phyloP scores from a whole-genome alignment of 2,888 invertebrate species.

The Allolobophora icterica region DNA sequence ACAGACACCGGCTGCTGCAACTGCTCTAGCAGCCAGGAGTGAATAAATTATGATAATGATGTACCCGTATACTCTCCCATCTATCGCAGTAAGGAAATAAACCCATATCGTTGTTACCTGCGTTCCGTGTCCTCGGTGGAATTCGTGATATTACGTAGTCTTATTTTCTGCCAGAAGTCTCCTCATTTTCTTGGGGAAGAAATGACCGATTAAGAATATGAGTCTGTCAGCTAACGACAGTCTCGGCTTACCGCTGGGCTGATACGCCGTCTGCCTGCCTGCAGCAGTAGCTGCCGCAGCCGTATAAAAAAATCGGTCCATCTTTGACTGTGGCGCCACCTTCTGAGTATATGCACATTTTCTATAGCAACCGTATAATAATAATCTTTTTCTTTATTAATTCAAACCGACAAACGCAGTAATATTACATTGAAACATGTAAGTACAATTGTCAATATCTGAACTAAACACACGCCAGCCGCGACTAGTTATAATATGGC shows the following conservation, averaged over 20 bases:
- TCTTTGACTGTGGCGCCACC: background rate
- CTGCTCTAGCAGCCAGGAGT: background rate
- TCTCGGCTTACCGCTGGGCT: too few relatives aligned
- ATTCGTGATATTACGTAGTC: background rate
- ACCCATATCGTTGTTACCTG: background rate
- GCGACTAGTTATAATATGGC: too few relatives aligned
- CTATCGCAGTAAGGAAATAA: background rate
- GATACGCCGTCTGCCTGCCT: too few relatives aligned
- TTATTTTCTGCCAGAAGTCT: background rate
- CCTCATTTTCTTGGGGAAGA: background rate
- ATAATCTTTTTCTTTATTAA: too few relatives aligned
- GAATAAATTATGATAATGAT: slow-evolving; percentile 8
- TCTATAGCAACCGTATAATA: too few relatives aligned
- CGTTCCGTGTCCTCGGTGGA: background rate
- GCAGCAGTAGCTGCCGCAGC: background rate
- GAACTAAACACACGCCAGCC: too few relatives aligned
- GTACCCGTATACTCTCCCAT: background rate
- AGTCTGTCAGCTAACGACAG: background rate
- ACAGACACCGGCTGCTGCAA: background rate
- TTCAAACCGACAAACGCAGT: too few relatives aligned
- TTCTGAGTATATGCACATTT: background rate
- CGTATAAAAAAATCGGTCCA: background rate
- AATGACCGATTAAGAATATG: background rate
- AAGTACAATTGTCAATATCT: too few relatives aligned
- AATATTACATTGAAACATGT: too few relatives aligned